phyloP scores from a whole-genome alignment of 2,888 invertebrate genomes.

The Esperia sulphurella region DNA sequence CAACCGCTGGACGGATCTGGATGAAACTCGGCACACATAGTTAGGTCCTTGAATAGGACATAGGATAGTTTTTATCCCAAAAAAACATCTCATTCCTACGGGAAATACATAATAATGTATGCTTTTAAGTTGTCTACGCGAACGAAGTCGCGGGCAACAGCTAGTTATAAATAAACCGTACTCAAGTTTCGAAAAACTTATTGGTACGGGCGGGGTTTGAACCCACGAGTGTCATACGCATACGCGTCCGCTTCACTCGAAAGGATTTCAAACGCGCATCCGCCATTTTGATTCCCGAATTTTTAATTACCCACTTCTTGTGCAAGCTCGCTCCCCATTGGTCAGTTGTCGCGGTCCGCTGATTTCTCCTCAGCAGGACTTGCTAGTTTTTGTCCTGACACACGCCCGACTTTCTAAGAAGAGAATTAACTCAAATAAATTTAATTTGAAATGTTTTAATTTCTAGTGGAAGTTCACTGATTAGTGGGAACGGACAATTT shows the following conservation, averaged over 20 bases:
- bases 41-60: too few relatives aligned
- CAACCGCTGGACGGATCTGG: too few relatives aligned
- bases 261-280: neutral
- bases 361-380: slow-evolving; percentile 2
- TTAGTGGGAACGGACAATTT: slow-evolving; percentile 14
- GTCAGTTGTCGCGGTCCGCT: slow-evolving; percentile 2
- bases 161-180: too few relatives aligned
- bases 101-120: too few relatives aligned
- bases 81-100: too few relatives aligned
- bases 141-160: too few relatives aligned
- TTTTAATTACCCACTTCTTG: slow-evolving; percentile 27
- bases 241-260: neutral
- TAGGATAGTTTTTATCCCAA: too few relatives aligned
- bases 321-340: slow-evolving; percentile 12
- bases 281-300: slow-evolving; percentile 25
- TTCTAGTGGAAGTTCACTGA: slow-evolving; percentile 14
- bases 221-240: too few relatives aligned
- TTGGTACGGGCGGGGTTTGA: neutral
- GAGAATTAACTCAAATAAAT: slow-evolving; percentile 33
- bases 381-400: slow-evolving; percentile 24
- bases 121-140: too few relatives aligned
- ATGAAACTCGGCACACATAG: too few relatives aligned
- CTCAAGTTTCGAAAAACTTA: too few relatives aligned
- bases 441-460: slow-evolving; percentile 34
- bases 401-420: slow-evolving; percentile 22